A percentile compares a stretch with the other conserved stretches of the same genome.
phyloP scores from a whole-genome alignment of 2,797 vertebrate genomes.

The Sebastes diaconus region DNA sequence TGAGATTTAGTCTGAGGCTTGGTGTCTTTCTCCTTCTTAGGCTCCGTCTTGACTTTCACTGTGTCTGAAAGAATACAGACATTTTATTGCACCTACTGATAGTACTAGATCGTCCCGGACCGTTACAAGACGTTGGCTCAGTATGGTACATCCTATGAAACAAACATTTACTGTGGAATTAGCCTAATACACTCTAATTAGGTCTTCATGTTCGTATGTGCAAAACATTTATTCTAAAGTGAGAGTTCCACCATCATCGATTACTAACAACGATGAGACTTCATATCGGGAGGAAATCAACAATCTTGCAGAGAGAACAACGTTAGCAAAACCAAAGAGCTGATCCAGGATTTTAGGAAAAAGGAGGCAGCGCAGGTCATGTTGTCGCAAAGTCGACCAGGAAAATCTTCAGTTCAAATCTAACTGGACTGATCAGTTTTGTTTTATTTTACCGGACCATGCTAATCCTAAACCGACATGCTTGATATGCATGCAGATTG shows the following conservation, averaged over 20 bases:
- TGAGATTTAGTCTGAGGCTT: conserved; percentile 50
- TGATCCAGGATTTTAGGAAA: too few relatives aligned
- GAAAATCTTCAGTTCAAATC: too few relatives aligned
- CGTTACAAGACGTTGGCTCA: not conserved
- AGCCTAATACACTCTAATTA: not conserved
- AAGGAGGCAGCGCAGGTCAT: too few relatives aligned
- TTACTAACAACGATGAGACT: too few relatives aligned
- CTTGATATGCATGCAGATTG: too few relatives aligned
- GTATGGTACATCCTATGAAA: not conserved
- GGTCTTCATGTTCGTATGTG: not conserved
- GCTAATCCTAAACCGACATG: too few relatives aligned
- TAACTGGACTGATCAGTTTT: too few relatives aligned
- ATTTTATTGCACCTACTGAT: not conserved
- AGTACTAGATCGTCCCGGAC: not conserved
- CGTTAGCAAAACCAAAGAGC: too few relatives aligned
- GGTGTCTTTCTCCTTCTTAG: conserved; percentile 46
- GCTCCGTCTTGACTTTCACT: conserved; percentile 35
- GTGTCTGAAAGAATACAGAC: conserved; percentile 45
- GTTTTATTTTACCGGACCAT: too few relatives aligned
- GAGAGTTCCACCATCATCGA: not conserved
- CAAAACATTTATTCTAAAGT: not conserved
- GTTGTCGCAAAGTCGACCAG: too few relatives aligned
- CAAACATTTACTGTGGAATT: not conserved
- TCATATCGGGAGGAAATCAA: too few relatives aligned
- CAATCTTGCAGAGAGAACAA: too few relatives aligned